Base-by-base conservation (phyloP, 64 coral and sea anemone species). In the Stylophora pistillata region DNA sequence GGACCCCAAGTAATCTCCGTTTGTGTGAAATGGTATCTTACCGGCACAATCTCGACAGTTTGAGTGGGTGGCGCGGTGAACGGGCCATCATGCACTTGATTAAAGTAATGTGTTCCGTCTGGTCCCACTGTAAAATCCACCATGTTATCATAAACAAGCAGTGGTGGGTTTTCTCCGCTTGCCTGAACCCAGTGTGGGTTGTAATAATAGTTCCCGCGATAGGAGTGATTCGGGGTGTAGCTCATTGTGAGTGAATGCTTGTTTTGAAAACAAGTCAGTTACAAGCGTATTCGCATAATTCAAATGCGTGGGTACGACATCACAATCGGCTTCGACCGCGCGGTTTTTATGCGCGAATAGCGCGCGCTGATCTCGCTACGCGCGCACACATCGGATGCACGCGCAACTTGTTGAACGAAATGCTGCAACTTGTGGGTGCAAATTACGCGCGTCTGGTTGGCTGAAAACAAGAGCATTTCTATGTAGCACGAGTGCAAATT, bases 61-160 rank as follows among this genome's bases (percentile, higher is more conserved):
- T 34, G 71, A 58, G 32, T 16, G 2, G 25, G 7, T 10, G 82
- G 37, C 29, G 90, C 72, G 25, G 54, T 31, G 29, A 91, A 91
- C 41, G 77, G 81, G 16, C 90, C 90, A 57, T 53, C 65, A 27
- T 66, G 86, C 15, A 37, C 53, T 23, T 91, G 81, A 57, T 91
- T 72, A 52, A 91, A 91, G 23, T 91, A 91, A 68, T 91, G 82
- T 28, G 90, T 91, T 10, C 82, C 90, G 13, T 91, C 90, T 0
- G 52, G 60, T 14, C 71, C 73, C 16, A 91, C 90, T 21, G 90
- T 77, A 86, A 86, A 91, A 71, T 91, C 66, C 6, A 91, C 90
- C 10, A 84, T 74, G 30, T 91, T 76, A n/a, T 70, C 85, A 64
- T 91, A 91, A 18, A 91, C 63, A 16, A 91, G 71, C 1, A 82